Evolutionary conservation across 2,888 invertebrate species (phyloP).

Genomic region (Epinotia nisella): DNA sequence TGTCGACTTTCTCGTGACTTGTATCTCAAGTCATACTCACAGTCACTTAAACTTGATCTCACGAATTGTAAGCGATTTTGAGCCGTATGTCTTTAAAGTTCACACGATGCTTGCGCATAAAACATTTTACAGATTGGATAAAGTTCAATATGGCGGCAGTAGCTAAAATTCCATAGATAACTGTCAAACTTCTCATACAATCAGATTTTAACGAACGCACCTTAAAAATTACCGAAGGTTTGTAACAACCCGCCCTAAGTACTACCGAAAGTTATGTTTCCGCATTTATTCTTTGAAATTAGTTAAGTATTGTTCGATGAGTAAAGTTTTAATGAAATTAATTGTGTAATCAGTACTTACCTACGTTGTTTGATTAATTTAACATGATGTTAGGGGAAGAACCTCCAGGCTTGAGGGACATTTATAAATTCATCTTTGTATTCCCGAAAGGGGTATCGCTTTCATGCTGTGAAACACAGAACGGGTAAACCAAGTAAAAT

Average conservation of each 20-base stretch:
- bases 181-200: no score
- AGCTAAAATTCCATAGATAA: no score
- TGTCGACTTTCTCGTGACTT: slow-evolving; percentile 57
- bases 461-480: no score
- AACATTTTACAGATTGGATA: no score
- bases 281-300: slow-evolving; percentile 24
- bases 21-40: slow-evolving; percentile 46
- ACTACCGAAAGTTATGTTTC: neutral
- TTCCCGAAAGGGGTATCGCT: neutral
- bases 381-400: no score
- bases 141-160: no score
- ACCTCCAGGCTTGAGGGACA: no score
- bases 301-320: slow-evolving; percentile 11
- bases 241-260: slow-evolving; percentile 19
- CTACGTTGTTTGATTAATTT: slow-evolving; percentile 1
- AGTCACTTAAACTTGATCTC: slow-evolving; percentile 46
- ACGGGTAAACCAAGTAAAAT: no score
- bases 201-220: no score
- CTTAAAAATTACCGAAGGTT: slow-evolving; percentile 46
- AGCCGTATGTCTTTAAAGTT: neutral
- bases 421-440: no score
- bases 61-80: slow-evolving; percentile 45
- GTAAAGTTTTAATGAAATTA: slow-evolving; percentile 25
- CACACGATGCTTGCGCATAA: neutral
- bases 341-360: slow-evolving; percentile 21